Percentiles rank a stretch among this genome's conserved stretches.
Evolutionary conservation across 2,113 vertebrate genomes (phyloP).

Genomic region (Caretta caretta): DNA sequence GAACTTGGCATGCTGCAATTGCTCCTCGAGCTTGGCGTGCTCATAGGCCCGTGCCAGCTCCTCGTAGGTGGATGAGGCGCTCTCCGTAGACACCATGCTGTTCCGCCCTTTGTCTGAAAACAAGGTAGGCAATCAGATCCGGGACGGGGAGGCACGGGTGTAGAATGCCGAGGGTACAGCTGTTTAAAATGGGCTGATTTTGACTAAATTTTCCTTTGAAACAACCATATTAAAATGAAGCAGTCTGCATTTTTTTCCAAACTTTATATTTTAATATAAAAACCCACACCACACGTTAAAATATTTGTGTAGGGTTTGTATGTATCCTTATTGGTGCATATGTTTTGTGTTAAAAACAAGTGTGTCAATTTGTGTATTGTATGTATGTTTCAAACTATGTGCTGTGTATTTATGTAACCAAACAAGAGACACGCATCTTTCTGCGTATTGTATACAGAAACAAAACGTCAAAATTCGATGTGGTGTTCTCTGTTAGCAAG

Average conservation of each 20-base stretch:
- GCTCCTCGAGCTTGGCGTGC: constrained; percentile 96
- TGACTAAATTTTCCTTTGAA: neutral
- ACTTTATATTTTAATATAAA: neutral
- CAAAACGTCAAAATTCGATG: no score
- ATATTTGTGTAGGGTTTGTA: no score
- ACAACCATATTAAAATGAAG: neutral
- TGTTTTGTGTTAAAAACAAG: no score
- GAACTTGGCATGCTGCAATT: constrained; percentile 96
- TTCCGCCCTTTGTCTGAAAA: constrained; percentile 94
- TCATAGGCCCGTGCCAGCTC: constrained; percentile 95
- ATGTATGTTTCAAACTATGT: no score
- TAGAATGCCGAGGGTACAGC: no score
- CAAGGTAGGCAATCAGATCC: fast-evolving
- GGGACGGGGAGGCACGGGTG: no score
- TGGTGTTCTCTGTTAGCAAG: no score
- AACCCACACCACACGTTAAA: neutral
- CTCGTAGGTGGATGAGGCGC: constrained; percentile 95
- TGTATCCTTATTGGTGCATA: no score
- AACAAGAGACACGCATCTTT: no score
- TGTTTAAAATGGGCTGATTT: fast-evolving
- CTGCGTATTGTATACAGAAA: neutral
- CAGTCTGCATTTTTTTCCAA: neutral
- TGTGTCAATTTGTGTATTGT: no score
- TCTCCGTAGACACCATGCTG: constrained; percentile 99
- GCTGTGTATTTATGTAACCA: no score